A percentile compares a stretch with the other conserved stretches of the same genome.
These are phyloP conservation scores for Gorsachius goisagi DNA, from an alignment of 2,113 vertebrate genomes.

Conservation along the genomic window DNA sequence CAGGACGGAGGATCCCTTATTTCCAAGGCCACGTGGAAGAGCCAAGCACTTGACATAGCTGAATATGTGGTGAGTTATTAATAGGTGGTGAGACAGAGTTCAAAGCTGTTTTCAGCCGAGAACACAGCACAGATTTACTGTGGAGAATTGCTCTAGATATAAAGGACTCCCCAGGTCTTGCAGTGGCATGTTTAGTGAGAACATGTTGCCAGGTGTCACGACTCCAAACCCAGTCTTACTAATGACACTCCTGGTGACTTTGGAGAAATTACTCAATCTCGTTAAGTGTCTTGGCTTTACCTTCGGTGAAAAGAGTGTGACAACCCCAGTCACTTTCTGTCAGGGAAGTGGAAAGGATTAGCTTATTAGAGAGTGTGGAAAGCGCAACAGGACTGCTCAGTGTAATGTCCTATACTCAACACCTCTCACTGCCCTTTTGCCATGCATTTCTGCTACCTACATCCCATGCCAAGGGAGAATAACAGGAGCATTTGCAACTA, in stretches of 20 bases:
- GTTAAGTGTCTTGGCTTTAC: not conserved
- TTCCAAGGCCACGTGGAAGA: not conserved
- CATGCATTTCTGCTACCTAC: not conserved
- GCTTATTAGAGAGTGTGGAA: not conserved
- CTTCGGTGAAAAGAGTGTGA: not conserved
- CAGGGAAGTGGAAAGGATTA: not conserved
- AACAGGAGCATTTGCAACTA: not conserved
- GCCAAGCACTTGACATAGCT: not conserved
- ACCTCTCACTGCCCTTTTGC: accelerated
- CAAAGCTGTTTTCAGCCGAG: not conserved
- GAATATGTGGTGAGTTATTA: not conserved
- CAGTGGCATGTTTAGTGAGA: accelerated
- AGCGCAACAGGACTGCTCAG: not conserved
- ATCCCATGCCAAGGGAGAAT: not conserved
- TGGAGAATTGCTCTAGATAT: not conserved
- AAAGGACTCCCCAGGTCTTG: not conserved
- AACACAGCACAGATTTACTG: not conserved
- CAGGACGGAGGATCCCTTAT: not conserved
- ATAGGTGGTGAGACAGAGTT: not conserved
- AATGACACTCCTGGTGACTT: not conserved
- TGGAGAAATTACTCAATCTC: not conserved
- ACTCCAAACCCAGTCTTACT: not conserved
- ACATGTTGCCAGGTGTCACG: not conserved
- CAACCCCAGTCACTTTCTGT: not conserved
- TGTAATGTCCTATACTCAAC: not conserved